phyloP scores from a whole-genome alignment of 2,797 vertebrate species.

The Lacerta agilis region DNA sequence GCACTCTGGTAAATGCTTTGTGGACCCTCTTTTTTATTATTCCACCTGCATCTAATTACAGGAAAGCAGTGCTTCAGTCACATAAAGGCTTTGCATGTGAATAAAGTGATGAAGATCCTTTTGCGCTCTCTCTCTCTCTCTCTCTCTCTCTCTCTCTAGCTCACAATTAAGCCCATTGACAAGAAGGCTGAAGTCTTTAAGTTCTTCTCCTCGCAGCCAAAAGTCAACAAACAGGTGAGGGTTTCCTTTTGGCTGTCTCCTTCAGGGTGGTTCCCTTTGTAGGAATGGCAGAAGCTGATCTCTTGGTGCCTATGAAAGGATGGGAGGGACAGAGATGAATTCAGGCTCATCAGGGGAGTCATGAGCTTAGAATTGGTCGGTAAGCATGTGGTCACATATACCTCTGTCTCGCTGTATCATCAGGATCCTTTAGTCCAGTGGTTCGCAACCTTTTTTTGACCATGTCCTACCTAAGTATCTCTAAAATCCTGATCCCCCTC shows the following conservation, averaged over 20 bases:
- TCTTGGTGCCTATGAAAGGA: background rate
- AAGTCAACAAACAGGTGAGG: constrained; percentile 92
- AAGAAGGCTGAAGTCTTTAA: constrained; percentile 95
- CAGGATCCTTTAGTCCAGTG: too few relatives aligned
- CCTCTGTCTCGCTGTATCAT: too few relatives aligned
- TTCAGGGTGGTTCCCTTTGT: too few relatives aligned
- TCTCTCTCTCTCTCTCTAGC: constrained; percentile 73
- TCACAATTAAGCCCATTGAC: constrained; percentile 93
- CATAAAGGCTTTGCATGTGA: background rate
- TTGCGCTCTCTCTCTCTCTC: constrained; percentile 35
- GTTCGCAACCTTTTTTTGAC: too few relatives aligned
- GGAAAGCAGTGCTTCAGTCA: background rate
- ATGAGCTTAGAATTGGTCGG: background rate
- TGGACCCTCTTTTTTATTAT: background rate
- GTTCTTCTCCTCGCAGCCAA: constrained; percentile 91
- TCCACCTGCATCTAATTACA: background rate
- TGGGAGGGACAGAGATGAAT: background rate
- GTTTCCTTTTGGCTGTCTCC: background rate
- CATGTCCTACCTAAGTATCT: too few relatives aligned
- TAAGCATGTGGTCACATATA: too few relatives aligned
- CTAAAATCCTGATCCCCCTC: too few relatives aligned
- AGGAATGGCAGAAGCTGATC: background rate
- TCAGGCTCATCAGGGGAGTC: background rate
- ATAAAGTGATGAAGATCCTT: background rate
- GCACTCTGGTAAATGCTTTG: too few relatives aligned